Evolutionary conservation across 1,140 invertebrate species (phyloP).

Genomic region (Sycophaga agraensis): DNA sequence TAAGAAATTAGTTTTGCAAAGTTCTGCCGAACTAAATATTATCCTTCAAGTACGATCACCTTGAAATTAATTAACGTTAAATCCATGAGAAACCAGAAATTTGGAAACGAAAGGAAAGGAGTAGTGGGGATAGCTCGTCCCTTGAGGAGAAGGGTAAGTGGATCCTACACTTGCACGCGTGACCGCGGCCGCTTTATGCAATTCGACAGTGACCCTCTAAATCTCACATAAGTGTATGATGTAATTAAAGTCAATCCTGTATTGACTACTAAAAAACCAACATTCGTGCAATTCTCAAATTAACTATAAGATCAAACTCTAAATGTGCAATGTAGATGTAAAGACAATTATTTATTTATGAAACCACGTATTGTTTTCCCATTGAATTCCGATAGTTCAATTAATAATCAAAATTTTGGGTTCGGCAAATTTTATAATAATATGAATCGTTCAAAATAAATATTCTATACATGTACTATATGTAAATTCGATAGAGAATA

Average conservation of each 20-base stretch:
- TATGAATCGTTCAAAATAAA: too few relatives aligned
- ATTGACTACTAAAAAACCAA: conserved; percentile 2
- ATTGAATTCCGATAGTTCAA: too few relatives aligned
- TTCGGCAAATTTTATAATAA: too few relatives aligned
- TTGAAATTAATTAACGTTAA: conserved; percentile 44
- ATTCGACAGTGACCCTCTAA: conserved; percentile 12
- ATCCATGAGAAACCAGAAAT: conserved; percentile 35
- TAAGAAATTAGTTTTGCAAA: conserved; percentile 5
- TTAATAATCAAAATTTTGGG: too few relatives aligned
- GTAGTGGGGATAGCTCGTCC: conserved; percentile 2
- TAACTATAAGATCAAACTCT: too few relatives aligned
- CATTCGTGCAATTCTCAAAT: conserved; percentile 13
- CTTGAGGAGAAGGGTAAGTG: conserved; percentile 26
- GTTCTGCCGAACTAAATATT: conserved; percentile 2
- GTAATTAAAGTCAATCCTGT: conserved; percentile 31
- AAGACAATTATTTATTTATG: too few relatives aligned
- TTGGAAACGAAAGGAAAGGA: neutral
- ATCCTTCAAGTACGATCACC: conserved; percentile 34
- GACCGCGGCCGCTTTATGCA: conserved; percentile 12
- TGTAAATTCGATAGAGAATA: too few relatives aligned
- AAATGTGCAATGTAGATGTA: too few relatives aligned
- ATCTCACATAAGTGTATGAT: conserved; percentile 23
- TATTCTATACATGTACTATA: too few relatives aligned
- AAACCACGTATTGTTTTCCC: too few relatives aligned
- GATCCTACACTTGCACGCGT: too few relatives aligned